Percentiles rank a stretch among this genome's conserved stretches.
These are phyloP conservation scores for Oryzaephilus surinamensis DNA, from an alignment of 1,140 invertebrate genomes.

Conservation along the genomic window DNA sequence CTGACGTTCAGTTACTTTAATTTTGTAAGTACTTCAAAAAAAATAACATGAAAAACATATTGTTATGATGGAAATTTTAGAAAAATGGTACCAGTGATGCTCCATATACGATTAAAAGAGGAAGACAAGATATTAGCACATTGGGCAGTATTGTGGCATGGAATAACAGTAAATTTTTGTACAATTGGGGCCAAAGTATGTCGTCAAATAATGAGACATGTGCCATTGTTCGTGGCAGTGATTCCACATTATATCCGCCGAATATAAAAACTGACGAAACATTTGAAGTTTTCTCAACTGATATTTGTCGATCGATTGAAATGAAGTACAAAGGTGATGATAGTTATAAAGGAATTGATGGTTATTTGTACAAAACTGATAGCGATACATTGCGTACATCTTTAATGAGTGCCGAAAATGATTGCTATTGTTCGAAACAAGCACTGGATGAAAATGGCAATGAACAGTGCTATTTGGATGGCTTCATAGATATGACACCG, in stretches of 20 bases:
- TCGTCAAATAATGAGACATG: too few relatives aligned
- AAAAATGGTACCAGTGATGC: slow-evolving; percentile 46
- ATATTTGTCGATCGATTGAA: slow-evolving; percentile 23
- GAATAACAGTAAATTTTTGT: slow-evolving; percentile 35
- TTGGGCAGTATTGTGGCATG: slow-evolving; percentile 44
- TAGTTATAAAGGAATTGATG: slow-evolving; percentile 19
- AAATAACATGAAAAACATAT: not conserved
- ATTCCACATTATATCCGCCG: slow-evolving; percentile 47
- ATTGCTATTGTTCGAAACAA: slow-evolving; percentile 24
- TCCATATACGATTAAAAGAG: slow-evolving; percentile 42
- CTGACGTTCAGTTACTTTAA: too few relatives aligned
- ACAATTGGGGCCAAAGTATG: slow-evolving; percentile 34
- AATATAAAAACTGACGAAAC: slow-evolving; percentile 36
- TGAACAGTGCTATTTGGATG: slow-evolving; percentile 21
- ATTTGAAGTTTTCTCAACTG: slow-evolving; percentile 44
- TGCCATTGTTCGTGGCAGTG: slow-evolving; percentile 44
- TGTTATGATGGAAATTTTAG: slow-evolving; percentile 10
- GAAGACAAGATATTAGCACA: slow-evolving; percentile 36
- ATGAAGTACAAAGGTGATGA: slow-evolving; percentile 3
- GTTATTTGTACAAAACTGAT: slow-evolving; percentile 13
- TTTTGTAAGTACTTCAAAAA: slow-evolving; percentile 39
- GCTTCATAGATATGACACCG: slow-evolving; percentile 21
- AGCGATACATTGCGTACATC: slow-evolving; percentile 8
- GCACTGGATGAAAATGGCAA: slow-evolving; percentile 15
- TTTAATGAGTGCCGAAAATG: slow-evolving; percentile 9